Evolutionary conservation across 2,113 vertebrate genomes (phyloP), one percentile per base, ranked within the genome.

Genomic region (mouse (Mus musculus)): DNA sequence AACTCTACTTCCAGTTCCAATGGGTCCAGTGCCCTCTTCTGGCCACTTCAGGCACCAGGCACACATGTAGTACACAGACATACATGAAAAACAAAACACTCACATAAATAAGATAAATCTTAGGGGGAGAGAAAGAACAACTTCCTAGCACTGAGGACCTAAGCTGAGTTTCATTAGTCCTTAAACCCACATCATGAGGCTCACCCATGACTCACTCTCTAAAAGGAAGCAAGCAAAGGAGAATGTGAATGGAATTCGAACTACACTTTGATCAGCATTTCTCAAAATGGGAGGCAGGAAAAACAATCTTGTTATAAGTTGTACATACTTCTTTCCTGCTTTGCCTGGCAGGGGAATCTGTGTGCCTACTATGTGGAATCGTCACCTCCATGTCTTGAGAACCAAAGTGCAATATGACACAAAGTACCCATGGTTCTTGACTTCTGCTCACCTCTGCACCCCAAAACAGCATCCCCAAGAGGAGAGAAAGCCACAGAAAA

Each of bases 391-490:
- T 49, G 56, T 46, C 61, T 73, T 8, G 30, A 33, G 61, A 76
- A 61, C 30, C 81, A 75, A 72, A 82, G 76, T 69, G 8, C 67
- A 56, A 2, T 59, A 33, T 6, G 75, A 20, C 33, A 20, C 75
- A 8, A 42, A 72, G 65, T 71, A 36, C 52, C 69, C 46, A 12
- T 11, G 20, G 33, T 61, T 89, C 56, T 88, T 28, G 22, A 88
- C 93, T 87, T 80, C 46, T 56, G 24, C 26, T 94, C 81, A 54
- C 81, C 71, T 93, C 73, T 88, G 28, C 85, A 63, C 49, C 81
- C 63, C 26, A 67, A 95, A 97, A 77, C 77, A 92, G 46, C 93
- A 22, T 88, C 24, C 42, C 61, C 54, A 42, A 63, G 73, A 80
- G n/a, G 46, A 90, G 46, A 72, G 26, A n/a, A 87, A 42, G 14